phyloP scores from a whole-genome alignment of 2,888 invertebrate genomes.

The Aplocera efformata region DNA sequence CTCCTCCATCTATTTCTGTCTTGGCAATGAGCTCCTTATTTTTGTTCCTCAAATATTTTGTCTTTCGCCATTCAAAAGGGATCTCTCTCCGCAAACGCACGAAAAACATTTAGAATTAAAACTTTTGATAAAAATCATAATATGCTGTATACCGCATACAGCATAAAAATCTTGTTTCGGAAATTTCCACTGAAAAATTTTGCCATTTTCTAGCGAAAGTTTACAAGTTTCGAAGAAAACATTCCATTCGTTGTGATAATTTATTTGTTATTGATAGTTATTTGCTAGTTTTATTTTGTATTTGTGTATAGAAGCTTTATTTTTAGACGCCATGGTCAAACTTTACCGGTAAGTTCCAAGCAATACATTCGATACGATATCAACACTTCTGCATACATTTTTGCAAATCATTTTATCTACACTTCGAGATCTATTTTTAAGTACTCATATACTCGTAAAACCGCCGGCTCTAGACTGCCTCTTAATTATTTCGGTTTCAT shows the following conservation, averaged over 20 bases:
- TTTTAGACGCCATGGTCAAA: conserved; percentile 52
- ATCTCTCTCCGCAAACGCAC: conserved; percentile 34
- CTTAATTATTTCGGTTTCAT: too few species aligned
- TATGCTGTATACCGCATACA: conserved; percentile 67
- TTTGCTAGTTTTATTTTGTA: conserved; percentile 35
- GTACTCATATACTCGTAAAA: too few species aligned
- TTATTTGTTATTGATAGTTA: conserved; percentile 35
- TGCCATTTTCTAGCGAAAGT: conserved; percentile 30
- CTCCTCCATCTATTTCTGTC: conserved; percentile 45
- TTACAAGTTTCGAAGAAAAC: conserved; percentile 34
- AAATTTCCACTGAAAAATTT: conserved; percentile 54
- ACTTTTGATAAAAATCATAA: conserved; percentile 34
- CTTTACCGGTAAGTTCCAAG: conserved; percentile 49
- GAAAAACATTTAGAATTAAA: conserved; percentile 33
- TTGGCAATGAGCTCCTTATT: conserved; percentile 52
- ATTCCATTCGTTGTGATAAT: conserved; percentile 59
- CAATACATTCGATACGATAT: too few species aligned
- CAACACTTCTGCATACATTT: too few species aligned
- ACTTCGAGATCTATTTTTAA: too few species aligned
- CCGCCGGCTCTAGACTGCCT: too few species aligned
- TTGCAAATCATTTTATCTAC: too few species aligned
- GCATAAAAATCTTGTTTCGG: conserved; percentile 50
- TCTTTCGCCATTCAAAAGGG: conserved; percentile 35
- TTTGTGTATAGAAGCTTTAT: conserved; percentile 29
- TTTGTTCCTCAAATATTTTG: conserved; percentile 41